phyloP scores from a whole-genome alignment of 2,113 vertebrate genomes.

The Microtus pennsylvanicus region DNA sequence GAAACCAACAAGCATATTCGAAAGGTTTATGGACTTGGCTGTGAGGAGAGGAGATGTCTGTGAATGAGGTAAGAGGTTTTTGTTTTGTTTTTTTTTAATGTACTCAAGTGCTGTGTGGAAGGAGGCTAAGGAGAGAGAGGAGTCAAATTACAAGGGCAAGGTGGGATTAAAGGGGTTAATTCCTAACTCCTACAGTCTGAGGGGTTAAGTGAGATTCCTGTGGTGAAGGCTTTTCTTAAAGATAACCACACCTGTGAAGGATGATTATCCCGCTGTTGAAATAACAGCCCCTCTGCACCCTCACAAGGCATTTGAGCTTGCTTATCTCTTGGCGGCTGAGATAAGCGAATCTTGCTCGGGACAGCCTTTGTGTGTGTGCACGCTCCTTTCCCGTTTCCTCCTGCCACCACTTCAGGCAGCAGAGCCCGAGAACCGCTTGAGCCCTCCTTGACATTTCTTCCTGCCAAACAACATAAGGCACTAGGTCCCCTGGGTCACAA shows the following conservation, averaged over 20 bases:
- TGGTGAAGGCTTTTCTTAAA: constrained; percentile 47
- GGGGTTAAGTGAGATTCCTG: constrained; percentile 46
- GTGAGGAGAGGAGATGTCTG: not conserved
- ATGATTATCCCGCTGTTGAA: constrained; percentile 57
- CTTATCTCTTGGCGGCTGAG: constrained; percentile 37
- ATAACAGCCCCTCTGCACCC: not conserved
- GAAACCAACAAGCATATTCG: not conserved
- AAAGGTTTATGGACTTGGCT: not conserved
- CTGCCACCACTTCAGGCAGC: not conserved
- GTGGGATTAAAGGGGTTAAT: constrained; percentile 55
- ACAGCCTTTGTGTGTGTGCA: constrained; percentile 28
- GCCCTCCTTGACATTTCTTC: constrained; percentile 74
- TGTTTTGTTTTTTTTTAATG: too few species aligned
- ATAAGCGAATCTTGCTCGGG: constrained; percentile 51
- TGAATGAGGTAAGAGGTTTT: not conserved
- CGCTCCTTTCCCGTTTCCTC: constrained; percentile 65
- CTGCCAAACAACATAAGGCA: constrained; percentile 71
- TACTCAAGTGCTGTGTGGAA: too few species aligned
- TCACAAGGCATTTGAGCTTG: constrained; percentile 54
- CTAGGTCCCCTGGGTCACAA: constrained; percentile 65
- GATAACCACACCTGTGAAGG: not conserved
- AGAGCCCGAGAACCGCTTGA: constrained; percentile 53
- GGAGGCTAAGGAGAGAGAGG: not conserved
- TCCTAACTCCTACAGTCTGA: not conserved
- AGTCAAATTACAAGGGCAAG: constrained; percentile 52